Base-by-base conservation (phyloP, 2,888 invertebrate species). In the Carabus problematicus region DNA sequence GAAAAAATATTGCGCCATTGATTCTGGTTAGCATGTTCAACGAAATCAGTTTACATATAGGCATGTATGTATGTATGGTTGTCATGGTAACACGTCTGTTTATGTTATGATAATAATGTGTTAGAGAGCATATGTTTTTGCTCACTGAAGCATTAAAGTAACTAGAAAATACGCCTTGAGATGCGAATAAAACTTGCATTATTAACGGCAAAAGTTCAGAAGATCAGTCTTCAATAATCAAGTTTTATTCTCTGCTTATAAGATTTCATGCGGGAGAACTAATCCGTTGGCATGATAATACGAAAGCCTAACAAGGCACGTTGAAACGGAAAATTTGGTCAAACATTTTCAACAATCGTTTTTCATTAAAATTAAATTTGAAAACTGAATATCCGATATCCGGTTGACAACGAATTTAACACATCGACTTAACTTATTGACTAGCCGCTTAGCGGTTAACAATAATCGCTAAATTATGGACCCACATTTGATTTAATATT, bases 401-500 rank as follows among this genome's bases (percentile, higher is more conserved):
- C 60, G 67, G 55, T 60, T 14, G 52, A 59, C 40, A 29, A 29
- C 29, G 29, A 29, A 29, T 29, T 29, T 2, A 43, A 66, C 39
- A 66, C 59, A 66, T 58, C 66, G 49, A 66, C 29, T 18, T 66
- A 67, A 60, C 67, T 67, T 67, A 67, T 66, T 41, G 12, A 60
- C 67, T 67, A 67, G 60, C 40, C 58, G 56, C 54, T 64, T 64
- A 64, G 55, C 54, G 60, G 42, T 67, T 67, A 67, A 60, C 67
- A 54, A 67, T 67, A 67, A 67, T 67, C 60, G 67, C 67, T 67
- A 67, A 60, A 52, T 67, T 60, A 64, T 67, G 67, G 67, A 67
- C 67, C 67, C 67, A 67, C 67, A 60, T 60, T 67, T 67, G n/a
- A 52, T 52, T 52, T 52, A 12, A 52, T 52, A 16, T 56, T 56